Evolutionary conservation across 2,888 invertebrate genomes (phyloP), one percentile per base, ranked within the genome.

Genomic region (Drosophila paranaensis): DNA sequence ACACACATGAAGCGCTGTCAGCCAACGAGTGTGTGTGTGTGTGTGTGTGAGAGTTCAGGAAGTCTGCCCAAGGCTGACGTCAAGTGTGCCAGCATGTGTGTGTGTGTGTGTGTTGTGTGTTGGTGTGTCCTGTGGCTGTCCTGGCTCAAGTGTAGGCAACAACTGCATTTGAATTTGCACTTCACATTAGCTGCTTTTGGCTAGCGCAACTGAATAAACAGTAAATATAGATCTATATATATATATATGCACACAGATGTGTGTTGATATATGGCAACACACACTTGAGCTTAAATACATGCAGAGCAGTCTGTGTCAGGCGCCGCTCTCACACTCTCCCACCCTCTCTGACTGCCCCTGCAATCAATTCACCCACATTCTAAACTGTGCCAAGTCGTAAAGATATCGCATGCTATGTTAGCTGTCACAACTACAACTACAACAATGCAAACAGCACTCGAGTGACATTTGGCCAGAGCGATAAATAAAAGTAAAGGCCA

Each of bases 401-500:
- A 65, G 74, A 77, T 66, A 81, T 69, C 57, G 45, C 58, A 55
- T 61, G 68, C 65, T 62, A 61, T 73, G 45, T 63, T 40, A 68
- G 77, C 64, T 76, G 78, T 77, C 74, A 70, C 74, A 62, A 58
- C 64, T 71, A 58, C 67, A 53, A 43, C 51, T 64, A 54, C 55
- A 73, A 67, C 43, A 51, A 50, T 50, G 48, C 42, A 42, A 20
- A 68, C 61, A 86, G 78, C 73, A 69, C 65, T 86, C 71, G 73
- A 78, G 78, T 82, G 82, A 82, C 86, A 82, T 82, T 86, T 82
- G 83, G 83, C 67, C 67, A 54, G 60, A 69, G 85, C 88, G 74
- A 88, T 84, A 84, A 84, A 84, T 85, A 78, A 82, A 87, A 80
- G 70, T 80, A 62, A 60, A 84, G 82, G 85, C 85, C 85, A 78